phyloP scores from a whole-genome alignment of 1,140 invertebrate genomes.

The Pentalonia nigronervosa region DNA sequence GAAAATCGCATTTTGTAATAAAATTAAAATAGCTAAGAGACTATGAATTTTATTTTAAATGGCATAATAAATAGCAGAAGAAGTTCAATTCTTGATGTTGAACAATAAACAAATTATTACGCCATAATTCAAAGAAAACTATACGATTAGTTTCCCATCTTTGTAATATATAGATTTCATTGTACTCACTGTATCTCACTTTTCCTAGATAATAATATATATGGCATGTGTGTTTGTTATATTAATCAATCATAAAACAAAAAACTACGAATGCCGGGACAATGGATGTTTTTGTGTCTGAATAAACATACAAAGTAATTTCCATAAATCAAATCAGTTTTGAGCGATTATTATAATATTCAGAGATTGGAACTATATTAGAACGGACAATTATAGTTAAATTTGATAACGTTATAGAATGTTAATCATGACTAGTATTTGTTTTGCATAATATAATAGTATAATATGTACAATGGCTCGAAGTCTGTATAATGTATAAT shows the following conservation, averaged over 20 bases:
- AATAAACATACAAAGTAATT: neutral
- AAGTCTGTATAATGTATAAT: neutral
- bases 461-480: neutral
- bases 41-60: neutral
- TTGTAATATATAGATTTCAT: no score
- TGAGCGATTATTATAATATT: neutral
- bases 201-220: neutral
- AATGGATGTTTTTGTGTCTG: neutral
- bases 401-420: neutral
- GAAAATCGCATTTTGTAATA: neutral
- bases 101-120: neutral
- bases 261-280: neutral
- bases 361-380: neutral
- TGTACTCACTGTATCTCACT: neutral
- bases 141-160: neutral
- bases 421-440: neutral
- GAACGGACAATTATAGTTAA: neutral
- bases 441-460: neutral
- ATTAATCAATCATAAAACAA: neutral
- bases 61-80: neutral
- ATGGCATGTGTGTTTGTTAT: neutral
- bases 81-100: neutral
- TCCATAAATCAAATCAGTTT: neutral
- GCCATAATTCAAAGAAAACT: neutral
- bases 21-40: neutral